Percentiles rank a stretch among this genome's conserved stretches.
phyloP scores from a whole-genome alignment of 2,888 invertebrate species.

The Chloroclysta siterata region DNA sequence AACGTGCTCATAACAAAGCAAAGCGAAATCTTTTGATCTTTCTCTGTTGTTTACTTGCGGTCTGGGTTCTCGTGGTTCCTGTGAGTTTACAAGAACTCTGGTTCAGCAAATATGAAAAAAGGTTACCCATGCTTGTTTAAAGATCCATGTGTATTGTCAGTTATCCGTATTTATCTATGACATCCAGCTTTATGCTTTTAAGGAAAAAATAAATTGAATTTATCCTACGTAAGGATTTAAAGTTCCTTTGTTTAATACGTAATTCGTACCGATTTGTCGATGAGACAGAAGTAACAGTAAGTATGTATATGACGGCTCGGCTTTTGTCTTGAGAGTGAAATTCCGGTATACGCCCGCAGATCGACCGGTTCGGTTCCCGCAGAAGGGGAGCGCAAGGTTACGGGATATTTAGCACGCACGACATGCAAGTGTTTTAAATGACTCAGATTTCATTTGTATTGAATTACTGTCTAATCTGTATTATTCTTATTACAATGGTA shows the following conservation, averaged over 20 bases:
- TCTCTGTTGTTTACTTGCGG: conserved; percentile 49
- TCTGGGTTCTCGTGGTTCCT: conserved; percentile 39
- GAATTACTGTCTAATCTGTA: neutral
- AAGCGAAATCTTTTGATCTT: conserved; percentile 47
- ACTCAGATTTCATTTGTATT: conserved; percentile 27
- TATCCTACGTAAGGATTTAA: too few relatives aligned
- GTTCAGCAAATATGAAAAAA: neutral
- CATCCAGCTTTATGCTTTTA: conserved; percentile 1
- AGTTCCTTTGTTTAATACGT: too few relatives aligned
- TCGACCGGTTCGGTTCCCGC: conserved; percentile 74
- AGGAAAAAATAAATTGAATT: too few relatives aligned
- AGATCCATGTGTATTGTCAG: neutral
- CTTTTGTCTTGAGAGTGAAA: conserved; percentile 61
- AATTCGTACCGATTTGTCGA: neutral
- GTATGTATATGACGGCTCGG: conserved; percentile 16
- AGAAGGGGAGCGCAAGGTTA: conserved; percentile 77
- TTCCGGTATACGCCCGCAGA: conserved; percentile 57
- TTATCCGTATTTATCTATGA: conserved; percentile 1
- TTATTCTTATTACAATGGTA: too few relatives aligned
- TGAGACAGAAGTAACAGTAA: conserved; percentile 11
- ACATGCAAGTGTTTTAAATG: conserved; percentile 44
- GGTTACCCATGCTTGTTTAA: neutral
- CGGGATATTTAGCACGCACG: conserved; percentile 69
- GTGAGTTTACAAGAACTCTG: conserved; percentile 47
- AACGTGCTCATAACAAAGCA: conserved; percentile 36